phyloP scores from a whole-genome alignment of 2,113 vertebrate genomes.

The Myxocyprinus asiaticus region DNA sequence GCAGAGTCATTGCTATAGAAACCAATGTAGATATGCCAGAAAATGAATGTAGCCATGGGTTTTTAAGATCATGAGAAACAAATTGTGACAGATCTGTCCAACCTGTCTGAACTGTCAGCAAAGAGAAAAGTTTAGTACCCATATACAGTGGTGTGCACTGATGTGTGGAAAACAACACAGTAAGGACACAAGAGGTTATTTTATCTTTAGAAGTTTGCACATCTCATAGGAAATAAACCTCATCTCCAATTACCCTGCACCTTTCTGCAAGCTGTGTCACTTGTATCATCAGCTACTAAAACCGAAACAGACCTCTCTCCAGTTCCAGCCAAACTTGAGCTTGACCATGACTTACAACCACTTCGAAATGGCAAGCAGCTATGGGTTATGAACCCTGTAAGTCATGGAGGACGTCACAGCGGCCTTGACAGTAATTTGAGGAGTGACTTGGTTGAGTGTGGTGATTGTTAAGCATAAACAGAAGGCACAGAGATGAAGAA shows the following conservation, averaged over 20 bases:
- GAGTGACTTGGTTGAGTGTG: background rate
- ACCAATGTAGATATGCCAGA: no score
- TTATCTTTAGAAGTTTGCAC: conserved; percentile 21
- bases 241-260: conserved; percentile 19
- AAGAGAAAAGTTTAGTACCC: background rate
- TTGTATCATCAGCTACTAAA: background rate
- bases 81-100: no score
- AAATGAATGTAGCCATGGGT: no score
- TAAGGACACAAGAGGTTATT: background rate
- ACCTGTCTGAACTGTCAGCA: no score
- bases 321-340: background rate
- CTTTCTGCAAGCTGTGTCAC: background rate
- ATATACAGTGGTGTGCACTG: background rate
- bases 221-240: background rate
- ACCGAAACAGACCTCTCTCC: background rate
- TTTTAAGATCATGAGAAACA: no score
- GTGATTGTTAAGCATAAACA: no score
- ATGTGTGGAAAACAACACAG: background rate
- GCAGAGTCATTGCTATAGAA: no score
- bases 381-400: background rate
- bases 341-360: background rate
- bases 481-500: background rate
- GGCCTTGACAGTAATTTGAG: background rate
- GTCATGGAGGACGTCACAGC: background rate
- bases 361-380: background rate